Evolutionary conservation across 2,113 vertebrate species (phyloP).

Genomic region (Ardeotis arabs): DNA sequence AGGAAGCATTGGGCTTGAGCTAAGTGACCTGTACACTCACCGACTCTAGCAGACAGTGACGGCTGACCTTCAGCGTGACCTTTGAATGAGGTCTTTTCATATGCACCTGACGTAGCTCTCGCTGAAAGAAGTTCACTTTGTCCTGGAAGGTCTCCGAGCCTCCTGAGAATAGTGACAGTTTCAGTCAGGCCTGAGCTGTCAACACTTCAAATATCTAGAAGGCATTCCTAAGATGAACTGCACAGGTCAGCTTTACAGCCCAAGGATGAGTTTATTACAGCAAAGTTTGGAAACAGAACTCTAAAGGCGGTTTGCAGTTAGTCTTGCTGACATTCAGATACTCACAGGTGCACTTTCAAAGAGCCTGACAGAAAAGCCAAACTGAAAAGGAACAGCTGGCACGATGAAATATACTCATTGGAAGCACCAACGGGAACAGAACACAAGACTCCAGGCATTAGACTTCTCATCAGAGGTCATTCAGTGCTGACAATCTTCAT

Average conservation of each 20-base stretch:
- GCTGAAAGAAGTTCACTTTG: constrained; percentile 97
- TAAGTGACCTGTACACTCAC: constrained; percentile 70
- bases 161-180: constrained; percentile 74
- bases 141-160: constrained; percentile 99
- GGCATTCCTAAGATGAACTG: neutral
- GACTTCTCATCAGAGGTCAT: neutral
- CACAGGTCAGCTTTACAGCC: neutral
- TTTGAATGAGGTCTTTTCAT: constrained; percentile 94
- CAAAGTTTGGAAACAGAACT: neutral
- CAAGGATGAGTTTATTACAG: neutral
- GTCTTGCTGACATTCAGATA: neutral
- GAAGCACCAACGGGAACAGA: neutral
- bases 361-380: neutral
- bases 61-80: constrained; percentile 92
- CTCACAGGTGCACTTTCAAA: neutral
- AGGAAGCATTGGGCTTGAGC: neutral
- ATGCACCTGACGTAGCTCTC: constrained; percentile 93
- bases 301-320: neutral
- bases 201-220: neutral
- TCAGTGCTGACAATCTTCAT: neutral
- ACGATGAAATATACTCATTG: neutral
- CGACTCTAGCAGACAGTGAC: constrained; percentile 89
- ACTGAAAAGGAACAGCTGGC: constrained; percentile 12
- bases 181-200: neutral
- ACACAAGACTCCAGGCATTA: neutral